Percentiles rank a stretch among this genome's conserved stretches.
Conservation (phyloP, 2,797 vertebrate genomes). For the Manis crassicaudata region DNA sequence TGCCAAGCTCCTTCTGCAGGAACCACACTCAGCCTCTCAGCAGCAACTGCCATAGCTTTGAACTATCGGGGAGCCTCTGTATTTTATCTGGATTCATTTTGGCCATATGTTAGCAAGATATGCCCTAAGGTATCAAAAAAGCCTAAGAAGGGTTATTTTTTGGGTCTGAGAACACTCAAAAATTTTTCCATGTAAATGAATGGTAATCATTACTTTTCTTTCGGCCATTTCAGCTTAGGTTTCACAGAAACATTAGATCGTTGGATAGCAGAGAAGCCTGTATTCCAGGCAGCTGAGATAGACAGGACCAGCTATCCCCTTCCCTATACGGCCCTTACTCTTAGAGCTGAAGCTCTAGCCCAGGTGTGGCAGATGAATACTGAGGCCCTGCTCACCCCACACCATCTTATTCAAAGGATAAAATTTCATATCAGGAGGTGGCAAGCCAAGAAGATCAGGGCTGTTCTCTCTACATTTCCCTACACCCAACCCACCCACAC, state of each 20-base stretch:
- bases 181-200: not conserved
- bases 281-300: not conserved
- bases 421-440: not conserved
- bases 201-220: not conserved
- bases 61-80: not conserved
- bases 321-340: not conserved
- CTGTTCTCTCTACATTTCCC: not conserved
- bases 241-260: not conserved
- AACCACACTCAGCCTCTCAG: not conserved
- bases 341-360: not conserved
- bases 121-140: not conserved
- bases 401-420: not conserved
- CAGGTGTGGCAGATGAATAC: not conserved
- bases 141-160: not conserved
- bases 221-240: not conserved
- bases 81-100: not conserved
- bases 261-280: not conserved
- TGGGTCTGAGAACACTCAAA: not conserved
- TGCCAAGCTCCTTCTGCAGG: not conserved
- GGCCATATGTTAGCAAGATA: too few relatives aligned
- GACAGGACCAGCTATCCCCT: not conserved
- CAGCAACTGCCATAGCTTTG: not conserved
- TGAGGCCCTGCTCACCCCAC: rapidly evolving
- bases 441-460: not conserved
- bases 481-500: not conserved